phyloP scores from a whole-genome alignment of 2,113 vertebrate species.

The Corythoichthys intestinalis region DNA sequence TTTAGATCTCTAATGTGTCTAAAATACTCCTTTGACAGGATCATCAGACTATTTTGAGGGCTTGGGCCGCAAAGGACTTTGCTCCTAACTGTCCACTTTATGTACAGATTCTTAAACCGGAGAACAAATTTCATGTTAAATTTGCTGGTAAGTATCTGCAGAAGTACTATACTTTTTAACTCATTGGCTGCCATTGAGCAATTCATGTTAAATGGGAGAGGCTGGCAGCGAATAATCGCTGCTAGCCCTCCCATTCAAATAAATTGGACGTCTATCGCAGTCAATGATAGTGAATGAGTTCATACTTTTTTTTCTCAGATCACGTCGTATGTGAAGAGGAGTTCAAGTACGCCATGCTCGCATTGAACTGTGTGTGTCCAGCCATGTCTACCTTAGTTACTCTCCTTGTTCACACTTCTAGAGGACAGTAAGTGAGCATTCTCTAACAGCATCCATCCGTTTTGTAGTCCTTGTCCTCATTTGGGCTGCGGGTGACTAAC shows the following conservation, averaged over 20 bases:
- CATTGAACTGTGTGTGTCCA: constrained; percentile 96
- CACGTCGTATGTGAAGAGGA: constrained; percentile 99
- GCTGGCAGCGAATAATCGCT: too few relatives aligned
- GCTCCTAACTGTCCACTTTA: constrained; percentile 97
- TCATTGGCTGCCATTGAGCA: too few relatives aligned
- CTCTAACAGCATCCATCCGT: neutral
- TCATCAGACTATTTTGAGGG: constrained; percentile 95
- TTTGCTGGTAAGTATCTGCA: constrained; percentile 85
- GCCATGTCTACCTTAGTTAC: constrained; percentile 97
- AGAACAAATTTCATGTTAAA: constrained; percentile 99
- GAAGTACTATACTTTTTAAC: too few relatives aligned
- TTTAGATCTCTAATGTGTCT: neutral
- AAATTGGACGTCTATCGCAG: too few relatives aligned
- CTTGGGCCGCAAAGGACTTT: constrained; percentile 98
- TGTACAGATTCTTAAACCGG: constrained; percentile 96
- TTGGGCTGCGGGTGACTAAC: neutral
- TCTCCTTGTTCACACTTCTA: constrained; percentile 94
- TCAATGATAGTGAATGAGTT: neutral
- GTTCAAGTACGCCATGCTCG: constrained; percentile 98
- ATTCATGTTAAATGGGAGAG: too few relatives aligned
- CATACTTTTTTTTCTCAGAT: constrained; percentile 69
- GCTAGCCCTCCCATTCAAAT: too few relatives aligned
- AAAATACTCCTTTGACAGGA: constrained; percentile 68
- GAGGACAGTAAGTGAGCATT: constrained; percentile 90
- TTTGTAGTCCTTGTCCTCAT: neutral